phyloP scores from a whole-genome alignment of 2,888 invertebrate species.

The Anthoptus insignis region DNA sequence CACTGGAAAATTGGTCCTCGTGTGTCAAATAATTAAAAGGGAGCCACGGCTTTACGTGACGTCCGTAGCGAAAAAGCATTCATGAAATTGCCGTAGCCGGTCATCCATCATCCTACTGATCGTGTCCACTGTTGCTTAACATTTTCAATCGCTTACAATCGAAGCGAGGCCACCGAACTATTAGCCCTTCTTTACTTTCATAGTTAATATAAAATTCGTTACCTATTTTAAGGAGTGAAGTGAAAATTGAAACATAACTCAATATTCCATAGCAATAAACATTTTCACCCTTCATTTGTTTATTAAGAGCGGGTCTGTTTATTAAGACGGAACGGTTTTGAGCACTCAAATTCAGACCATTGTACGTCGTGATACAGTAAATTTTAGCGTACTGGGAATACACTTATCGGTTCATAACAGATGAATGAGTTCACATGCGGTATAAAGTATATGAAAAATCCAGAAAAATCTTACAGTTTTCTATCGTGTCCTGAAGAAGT shows the following conservation, averaged over 20 bases:
- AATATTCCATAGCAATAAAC: constrained; percentile 18
- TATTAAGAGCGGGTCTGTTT: constrained; percentile 8
- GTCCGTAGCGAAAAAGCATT: no score
- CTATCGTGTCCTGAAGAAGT: constrained; percentile 22
- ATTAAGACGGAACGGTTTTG: no score
- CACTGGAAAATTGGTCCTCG: no score
- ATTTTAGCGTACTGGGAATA: constrained; percentile 34
- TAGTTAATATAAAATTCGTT: no score
- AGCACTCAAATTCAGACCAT: constrained; percentile 50
- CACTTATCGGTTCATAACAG: constrained; percentile 73
- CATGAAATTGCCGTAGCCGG: no score
- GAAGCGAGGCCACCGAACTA: no score
- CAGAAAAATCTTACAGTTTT: constrained; percentile 43
- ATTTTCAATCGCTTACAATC: no score
- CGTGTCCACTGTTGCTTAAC: no score
- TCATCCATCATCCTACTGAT: no score
- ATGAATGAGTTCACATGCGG: constrained; percentile 67
- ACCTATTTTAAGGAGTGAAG: neutral
- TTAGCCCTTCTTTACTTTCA: no score
- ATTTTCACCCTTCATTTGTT: constrained; percentile 33
- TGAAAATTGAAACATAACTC: neutral
- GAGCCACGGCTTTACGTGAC: no score
- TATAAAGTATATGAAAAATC: constrained; percentile 59
- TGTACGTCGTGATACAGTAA: constrained; percentile 30
- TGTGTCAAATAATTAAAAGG: no score